phyloP scores from a whole-genome alignment of 2,888 invertebrate genomes.

The Pterostichus madidus region DNA sequence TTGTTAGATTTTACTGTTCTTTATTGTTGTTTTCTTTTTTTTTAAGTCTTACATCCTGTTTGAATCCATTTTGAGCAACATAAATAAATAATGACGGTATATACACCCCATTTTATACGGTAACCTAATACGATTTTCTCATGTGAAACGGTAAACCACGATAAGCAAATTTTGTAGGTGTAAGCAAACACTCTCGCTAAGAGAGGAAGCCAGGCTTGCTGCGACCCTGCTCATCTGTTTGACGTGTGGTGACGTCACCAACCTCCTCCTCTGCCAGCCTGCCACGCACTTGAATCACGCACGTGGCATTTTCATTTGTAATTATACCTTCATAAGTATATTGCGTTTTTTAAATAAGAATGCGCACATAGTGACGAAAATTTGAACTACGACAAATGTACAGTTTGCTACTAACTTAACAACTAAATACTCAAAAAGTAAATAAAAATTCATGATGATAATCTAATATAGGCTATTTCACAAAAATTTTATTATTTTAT shows the following conservation, averaged over 20 bases:
- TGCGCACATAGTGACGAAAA: background rate
- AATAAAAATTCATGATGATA: too few species aligned
- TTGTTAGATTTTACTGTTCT: too few species aligned
- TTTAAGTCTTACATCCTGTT: too few species aligned
- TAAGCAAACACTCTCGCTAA: constrained; percentile 18
- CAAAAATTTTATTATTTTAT: too few species aligned
- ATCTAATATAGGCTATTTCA: too few species aligned
- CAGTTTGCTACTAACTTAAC: too few species aligned
- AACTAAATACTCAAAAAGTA: too few species aligned
- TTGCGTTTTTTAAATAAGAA: too few species aligned
- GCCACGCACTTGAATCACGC: background rate
- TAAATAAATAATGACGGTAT: constrained; percentile 33
- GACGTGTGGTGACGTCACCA: constrained; percentile 18
- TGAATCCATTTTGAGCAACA: background rate
- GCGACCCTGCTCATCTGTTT: background rate
- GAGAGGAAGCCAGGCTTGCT: background rate
- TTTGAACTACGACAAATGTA: too few species aligned
- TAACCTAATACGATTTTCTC: constrained; percentile 45
- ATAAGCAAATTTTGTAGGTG: constrained; percentile 43
- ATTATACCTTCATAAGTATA: too few species aligned
- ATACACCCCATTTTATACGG: constrained; percentile 23
- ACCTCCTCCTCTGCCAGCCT: background rate
- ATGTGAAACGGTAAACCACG: constrained; percentile 39
- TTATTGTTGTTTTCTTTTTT: too few species aligned
- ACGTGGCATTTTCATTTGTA: background rate